These are phyloP conservation scores for Papilio machaon DNA, from an alignment of 1,140 invertebrate species.

Conservation along the genomic window DNA sequence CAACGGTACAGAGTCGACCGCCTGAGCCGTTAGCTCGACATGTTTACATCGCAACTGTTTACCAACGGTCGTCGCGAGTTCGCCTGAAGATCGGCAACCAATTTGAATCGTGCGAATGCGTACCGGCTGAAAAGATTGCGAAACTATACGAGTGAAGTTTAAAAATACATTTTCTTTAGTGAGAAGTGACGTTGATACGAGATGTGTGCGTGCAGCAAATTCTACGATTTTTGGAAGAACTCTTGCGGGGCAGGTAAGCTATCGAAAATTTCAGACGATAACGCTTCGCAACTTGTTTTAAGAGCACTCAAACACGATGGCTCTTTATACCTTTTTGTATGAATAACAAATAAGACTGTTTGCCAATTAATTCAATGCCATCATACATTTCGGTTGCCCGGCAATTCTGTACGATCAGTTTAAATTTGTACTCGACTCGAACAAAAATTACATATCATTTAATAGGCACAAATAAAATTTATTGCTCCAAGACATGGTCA, in stretches of 20 bases:
- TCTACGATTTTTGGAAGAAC: slow-evolving; percentile 78
- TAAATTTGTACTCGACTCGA: slow-evolving; percentile 25
- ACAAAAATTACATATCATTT: slow-evolving; percentile 21
- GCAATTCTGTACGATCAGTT: slow-evolving; percentile 9
- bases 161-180: slow-evolving; percentile 78
- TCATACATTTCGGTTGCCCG: slow-evolving; percentile 21
- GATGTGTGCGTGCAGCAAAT: slow-evolving; percentile 79
- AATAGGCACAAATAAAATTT: not conserved
- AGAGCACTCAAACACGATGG: not conserved
- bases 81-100: slow-evolving; percentile 54
- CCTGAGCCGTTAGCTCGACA: slow-evolving; percentile 66
- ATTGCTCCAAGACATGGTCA: slow-evolving; percentile 18
- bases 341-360: slow-evolving; percentile 14
- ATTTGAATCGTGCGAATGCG: slow-evolving; percentile 61
- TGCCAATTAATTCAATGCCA: slow-evolving; percentile 31
- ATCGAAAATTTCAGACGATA: slow-evolving; percentile 22
- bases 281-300: slow-evolving; percentile 6
- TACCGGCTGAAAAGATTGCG: slow-evolving; percentile 70
- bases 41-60: slow-evolving; percentile 63
- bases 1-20: slow-evolving; percentile 66
- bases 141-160: slow-evolving; percentile 80
- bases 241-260: slow-evolving; percentile 77
- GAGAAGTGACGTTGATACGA: slow-evolving; percentile 67
- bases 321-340: slow-evolving; percentile 31
- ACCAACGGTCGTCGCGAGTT: slow-evolving; percentile 60